Percentiles rank a stretch among this genome's conserved stretches.
Evolutionary conservation across 2,797 vertebrate species (phyloP).

Genomic region (Neosilurus hyrtlii): DNA sequence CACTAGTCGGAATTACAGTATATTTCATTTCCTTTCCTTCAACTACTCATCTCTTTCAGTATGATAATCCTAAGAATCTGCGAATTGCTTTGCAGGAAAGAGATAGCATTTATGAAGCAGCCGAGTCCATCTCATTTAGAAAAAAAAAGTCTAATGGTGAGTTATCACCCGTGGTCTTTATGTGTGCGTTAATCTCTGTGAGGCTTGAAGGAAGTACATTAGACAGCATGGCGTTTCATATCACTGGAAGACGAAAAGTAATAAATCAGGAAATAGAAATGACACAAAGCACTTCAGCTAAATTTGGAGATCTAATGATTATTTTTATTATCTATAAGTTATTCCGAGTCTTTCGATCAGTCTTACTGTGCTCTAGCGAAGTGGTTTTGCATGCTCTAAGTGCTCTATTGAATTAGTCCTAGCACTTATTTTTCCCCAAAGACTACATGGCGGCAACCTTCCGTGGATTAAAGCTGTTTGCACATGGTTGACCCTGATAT

Average conservation of each 20-base stretch:
- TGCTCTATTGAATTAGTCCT: slow-evolving; percentile 14
- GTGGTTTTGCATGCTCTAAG: not conserved
- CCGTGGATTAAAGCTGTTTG: slow-evolving; percentile 35
- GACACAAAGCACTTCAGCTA: slow-evolving; percentile 6
- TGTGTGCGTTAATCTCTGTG: not conserved
- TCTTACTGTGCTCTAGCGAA: slow-evolving; percentile 3
- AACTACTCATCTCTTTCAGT: not conserved
- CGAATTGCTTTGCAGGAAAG: slow-evolving; percentile 1
- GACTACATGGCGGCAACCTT: slow-evolving; percentile 2
- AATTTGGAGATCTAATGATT: slow-evolving; percentile 15
- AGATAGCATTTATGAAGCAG: slow-evolving; percentile 9
- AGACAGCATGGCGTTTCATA: not conserved
- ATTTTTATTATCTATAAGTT: not conserved
- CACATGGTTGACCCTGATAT: slow-evolving; percentile 43
- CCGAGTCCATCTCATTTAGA: slow-evolving; percentile 11
- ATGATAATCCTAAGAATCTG: slow-evolving; percentile 8
- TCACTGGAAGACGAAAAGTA: not conserved
- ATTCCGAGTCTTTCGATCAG: not conserved
- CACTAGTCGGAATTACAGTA: slow-evolving; percentile 8
- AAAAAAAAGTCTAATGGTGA: slow-evolving; percentile 18
- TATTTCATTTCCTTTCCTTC: slow-evolving; percentile 17
- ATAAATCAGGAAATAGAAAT: slow-evolving; percentile 20
- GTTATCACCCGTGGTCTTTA: not conserved
- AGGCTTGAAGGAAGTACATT: slow-evolving; percentile 11
- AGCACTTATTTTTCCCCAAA: slow-evolving; percentile 7